Conservation (phyloP, 2,113 vertebrate species). For the Aptenodytes patagonicus region DNA sequence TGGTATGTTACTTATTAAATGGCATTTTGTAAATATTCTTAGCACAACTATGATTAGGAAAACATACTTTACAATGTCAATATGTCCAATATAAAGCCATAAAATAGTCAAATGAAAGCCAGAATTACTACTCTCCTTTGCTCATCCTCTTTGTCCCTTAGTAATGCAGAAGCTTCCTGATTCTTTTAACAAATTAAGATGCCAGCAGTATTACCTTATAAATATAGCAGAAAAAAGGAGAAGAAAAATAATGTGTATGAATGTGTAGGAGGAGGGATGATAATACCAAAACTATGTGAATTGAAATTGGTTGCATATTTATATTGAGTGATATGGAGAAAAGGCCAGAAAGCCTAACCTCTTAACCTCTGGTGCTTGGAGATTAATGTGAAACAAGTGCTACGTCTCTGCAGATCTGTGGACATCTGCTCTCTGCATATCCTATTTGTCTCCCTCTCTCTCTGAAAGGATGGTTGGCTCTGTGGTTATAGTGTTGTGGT, state of each 20-base stretch:
- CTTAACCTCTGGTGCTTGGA: conserved; percentile 23
- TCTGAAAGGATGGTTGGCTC: not conserved
- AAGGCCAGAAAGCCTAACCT: not conserved
- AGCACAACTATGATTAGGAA: not conserved
- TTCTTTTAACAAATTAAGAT: not conserved
- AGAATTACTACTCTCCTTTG: not conserved
- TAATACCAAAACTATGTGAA: not conserved
- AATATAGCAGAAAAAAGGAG: not conserved
- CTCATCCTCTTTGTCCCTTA: not conserved
- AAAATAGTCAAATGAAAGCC: not conserved
- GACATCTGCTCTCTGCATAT: not conserved
- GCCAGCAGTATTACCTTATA: not conserved
- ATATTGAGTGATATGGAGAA: not conserved
- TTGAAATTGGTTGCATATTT: not conserved
- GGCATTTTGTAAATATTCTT: not conserved
- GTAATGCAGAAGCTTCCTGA: not conserved
- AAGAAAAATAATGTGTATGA: not conserved
- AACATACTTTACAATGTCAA: not conserved
- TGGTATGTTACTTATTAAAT: not conserved
- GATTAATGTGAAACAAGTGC: conserved; percentile 19
- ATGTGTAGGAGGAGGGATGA: not conserved
- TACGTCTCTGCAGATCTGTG: not conserved
- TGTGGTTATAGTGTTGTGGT: not conserved
- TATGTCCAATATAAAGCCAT: not conserved
- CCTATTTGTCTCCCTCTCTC: not conserved